Conservation (phyloP, 2,113 vertebrate genomes). For the Murina feae region DNA sequence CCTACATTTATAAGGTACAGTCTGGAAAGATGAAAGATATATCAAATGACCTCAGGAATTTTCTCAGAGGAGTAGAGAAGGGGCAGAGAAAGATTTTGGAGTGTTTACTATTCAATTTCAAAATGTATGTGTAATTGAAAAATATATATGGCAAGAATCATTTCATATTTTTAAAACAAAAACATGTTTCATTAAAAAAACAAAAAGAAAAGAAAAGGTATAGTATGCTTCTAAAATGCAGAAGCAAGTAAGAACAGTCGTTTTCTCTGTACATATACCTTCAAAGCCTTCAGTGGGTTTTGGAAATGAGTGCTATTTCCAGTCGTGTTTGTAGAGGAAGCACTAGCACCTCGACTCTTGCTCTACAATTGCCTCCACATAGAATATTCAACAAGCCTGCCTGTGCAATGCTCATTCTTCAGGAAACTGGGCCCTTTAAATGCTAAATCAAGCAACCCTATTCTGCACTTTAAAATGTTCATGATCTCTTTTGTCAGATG, state of each 20-base stretch:
- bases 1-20: background rate
- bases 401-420: conserved; percentile 56
- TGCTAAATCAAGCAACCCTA: conserved; percentile 69
- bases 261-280: conserved; percentile 37
- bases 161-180: conserved; percentile 6
- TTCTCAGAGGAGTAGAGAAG: background rate
- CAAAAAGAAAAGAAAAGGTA: background rate
- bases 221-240: conserved; percentile 38
- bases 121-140: background rate
- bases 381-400: conserved; percentile 26
- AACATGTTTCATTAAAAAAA: conserved; percentile 11
- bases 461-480: conserved; percentile 67
- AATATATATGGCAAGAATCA: background rate
- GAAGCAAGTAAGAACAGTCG: conserved; percentile 28
- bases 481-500: conserved; percentile 63
- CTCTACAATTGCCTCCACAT: conserved; percentile 35
- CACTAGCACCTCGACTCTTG: background rate
- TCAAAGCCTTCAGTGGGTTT: conserved; percentile 42
- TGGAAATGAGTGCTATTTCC: conserved; percentile 57
- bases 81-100: background rate
- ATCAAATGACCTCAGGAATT: background rate
- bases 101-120: background rate
- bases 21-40: background rate
- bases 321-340: conserved; percentile 47
- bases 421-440: conserved; percentile 56